These are phyloP conservation scores for Chaenodraco wilsoni DNA, from an alignment of 2,797 vertebrate species.

Conservation along the genomic window DNA sequence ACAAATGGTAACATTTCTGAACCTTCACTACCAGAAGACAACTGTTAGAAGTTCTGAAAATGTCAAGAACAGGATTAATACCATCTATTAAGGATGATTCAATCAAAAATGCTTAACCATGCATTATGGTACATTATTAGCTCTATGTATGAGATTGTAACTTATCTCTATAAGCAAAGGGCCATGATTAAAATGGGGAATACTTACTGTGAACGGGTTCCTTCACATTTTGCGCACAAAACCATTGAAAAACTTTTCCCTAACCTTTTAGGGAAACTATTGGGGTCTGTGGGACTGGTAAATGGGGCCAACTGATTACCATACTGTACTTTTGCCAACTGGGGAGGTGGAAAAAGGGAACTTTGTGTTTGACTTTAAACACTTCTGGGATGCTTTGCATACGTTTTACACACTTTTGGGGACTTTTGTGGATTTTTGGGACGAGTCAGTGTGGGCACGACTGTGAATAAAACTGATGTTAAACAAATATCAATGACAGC, in stretches of 20 bases:
- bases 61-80: constrained; percentile 31
- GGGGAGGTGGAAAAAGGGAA: constrained; percentile 64
- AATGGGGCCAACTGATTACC: constrained; percentile 48
- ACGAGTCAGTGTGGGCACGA: constrained; percentile 59
- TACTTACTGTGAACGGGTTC: constrained; percentile 82
- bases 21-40: constrained; percentile 19
- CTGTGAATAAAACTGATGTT: constrained; percentile 66
- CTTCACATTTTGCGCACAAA: constrained; percentile 79
- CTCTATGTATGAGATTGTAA: constrained; percentile 39
- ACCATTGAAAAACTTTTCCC: constrained; percentile 42
- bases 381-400: constrained; percentile 85
- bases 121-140: constrained; percentile 61
- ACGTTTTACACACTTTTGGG: constrained; percentile 76
- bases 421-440: constrained; percentile 72
- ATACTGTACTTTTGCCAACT: constrained; percentile 60
- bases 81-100: not conserved
- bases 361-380: constrained; percentile 80
- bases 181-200: constrained; percentile 72
- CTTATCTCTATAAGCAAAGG: constrained; percentile 51
- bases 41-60: constrained; percentile 2
- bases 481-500: constrained; percentile 35
- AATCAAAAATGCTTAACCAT: constrained; percentile 56
- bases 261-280: constrained; percentile 54
- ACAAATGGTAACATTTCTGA: constrained; percentile 20
- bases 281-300: constrained; percentile 54